These are phyloP conservation scores for Solen grandis DNA, from an alignment of 1,140 invertebrate species.

Conservation along the genomic window DNA sequence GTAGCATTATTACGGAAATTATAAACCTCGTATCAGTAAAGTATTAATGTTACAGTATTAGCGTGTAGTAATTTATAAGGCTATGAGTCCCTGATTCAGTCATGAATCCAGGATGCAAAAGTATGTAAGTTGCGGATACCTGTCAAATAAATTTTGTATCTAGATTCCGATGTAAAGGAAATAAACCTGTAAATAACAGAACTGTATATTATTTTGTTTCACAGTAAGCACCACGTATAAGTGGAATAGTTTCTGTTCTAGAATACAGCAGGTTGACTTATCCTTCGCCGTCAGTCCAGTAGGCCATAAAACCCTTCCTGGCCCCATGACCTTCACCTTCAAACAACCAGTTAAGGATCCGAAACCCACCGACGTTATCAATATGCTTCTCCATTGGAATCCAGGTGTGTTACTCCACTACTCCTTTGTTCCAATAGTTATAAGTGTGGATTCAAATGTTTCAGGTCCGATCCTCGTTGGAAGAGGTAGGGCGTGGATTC, in stretches of 20 bases:
- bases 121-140: no score
- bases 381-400: constrained; percentile 46
- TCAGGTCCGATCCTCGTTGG: no score
- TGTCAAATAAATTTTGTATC: not conserved
- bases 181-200: not conserved
- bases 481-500: no score
- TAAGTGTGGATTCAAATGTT: no score
- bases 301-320: constrained; percentile 26
- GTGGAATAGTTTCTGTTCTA: constrained; percentile 8
- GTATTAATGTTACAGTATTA: not conserved
- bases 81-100: no score
- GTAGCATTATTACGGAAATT: not conserved
- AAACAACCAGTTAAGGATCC: not conserved
- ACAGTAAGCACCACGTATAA: not conserved
- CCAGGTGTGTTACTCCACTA: no score
- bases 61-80: not conserved
- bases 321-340: constrained; percentile 12
- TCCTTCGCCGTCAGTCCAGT: constrained; percentile 23
- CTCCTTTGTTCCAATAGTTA: no score
- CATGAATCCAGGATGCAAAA: no score
- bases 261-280: not conserved
- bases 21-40: no score
- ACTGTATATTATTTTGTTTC: not conserved
- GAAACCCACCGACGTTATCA: not conserved
- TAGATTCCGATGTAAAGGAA: not conserved